Evolutionary conservation across 2,113 vertebrate genomes (phyloP), one percentile per base, ranked within the genome.

Genomic region (Manacus vitellinus): DNA sequence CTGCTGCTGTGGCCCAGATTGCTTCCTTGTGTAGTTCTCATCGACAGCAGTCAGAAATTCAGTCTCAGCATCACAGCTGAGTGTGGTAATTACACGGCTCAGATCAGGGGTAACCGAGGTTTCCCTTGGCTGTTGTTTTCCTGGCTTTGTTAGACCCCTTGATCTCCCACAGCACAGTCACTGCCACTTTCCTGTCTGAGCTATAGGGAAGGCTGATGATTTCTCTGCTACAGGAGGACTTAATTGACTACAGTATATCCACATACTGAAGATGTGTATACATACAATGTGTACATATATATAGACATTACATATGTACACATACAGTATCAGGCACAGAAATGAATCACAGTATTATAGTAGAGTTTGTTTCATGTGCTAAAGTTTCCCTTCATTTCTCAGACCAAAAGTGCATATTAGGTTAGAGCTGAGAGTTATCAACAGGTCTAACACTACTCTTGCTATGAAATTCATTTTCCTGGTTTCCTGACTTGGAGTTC

Each of bases 391-490:
- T 51, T 71, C 4, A 58, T 66, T 81, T 87, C 12, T 77, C 6
- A 61, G 58, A n/a, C 30, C 10, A 62, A 51, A 89, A 73, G 9
- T 43, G 3, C 1, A 0, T 30, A 17, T 72, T 14, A 30, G n/a
- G 2, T 66, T 43, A 76, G 18, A 66, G 54, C 37, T 85, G 65
- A 85, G 74, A 93, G 85, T 66, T 88, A 88, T 44, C 62, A 73
- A 20, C 11, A 30, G 8, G 19, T 85, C 33, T n/a, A 63, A 43
- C 85, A 58, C n/a, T 58, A 13, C 9, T 68, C 4, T 11, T 30
- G 62, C n/a, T 46, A 63, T 73, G 27, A 88, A 70, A 92, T 62
- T 85, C 28, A 6, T 46, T 68, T 76, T 63, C 23, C 54, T 83
- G 47, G 5, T 47, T 85, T 89, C 31, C 22, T 85, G 28, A 70